phyloP scores from a whole-genome alignment of 2,888 invertebrate species.

The Zeuzera pyrina region DNA sequence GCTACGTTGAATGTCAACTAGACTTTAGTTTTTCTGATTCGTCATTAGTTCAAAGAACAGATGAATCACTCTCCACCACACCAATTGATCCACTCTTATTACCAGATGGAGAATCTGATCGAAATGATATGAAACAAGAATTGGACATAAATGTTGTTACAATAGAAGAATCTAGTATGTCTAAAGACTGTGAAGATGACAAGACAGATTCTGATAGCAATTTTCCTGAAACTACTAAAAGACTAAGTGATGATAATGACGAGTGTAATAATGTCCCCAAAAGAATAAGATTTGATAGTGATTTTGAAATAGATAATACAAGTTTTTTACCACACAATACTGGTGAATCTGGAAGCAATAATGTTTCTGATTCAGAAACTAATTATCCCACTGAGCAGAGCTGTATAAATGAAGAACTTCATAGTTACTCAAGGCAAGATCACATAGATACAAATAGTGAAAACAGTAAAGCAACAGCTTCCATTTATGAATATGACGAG shows the following conservation, averaged over 20 bases:
- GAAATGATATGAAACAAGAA: constrained; percentile 49
- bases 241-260: constrained; percentile 48
- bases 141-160: constrained; percentile 52
- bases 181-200: constrained; percentile 47
- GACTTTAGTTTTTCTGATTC: constrained; percentile 63
- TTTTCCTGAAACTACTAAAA: constrained; percentile 42
- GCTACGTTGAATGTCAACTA: constrained; percentile 57
- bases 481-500: constrained; percentile 60
- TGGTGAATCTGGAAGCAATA: constrained; percentile 26
- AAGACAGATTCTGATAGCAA: constrained; percentile 33
- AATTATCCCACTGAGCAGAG: constrained; percentile 41
- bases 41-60: constrained; percentile 47
- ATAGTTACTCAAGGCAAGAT: constrained; percentile 40
- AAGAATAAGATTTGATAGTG: constrained; percentile 52
- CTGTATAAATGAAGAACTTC: constrained; percentile 38
- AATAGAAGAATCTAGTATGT: constrained; percentile 47
- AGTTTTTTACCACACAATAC: constrained; percentile 28
- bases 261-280: constrained; percentile 41
- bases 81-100: constrained; percentile 61
- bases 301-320: constrained; percentile 34
- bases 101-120: constrained; percentile 49
- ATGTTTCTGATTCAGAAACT: constrained; percentile 41
- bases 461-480: constrained; percentile 50
- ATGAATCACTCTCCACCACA: constrained; percentile 53
- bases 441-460: constrained; percentile 52